Evolutionary conservation across 2,113 vertebrate genomes (phyloP), one percentile per base, ranked within the genome.

Genomic region (Brienomyrus brachyistius): DNA sequence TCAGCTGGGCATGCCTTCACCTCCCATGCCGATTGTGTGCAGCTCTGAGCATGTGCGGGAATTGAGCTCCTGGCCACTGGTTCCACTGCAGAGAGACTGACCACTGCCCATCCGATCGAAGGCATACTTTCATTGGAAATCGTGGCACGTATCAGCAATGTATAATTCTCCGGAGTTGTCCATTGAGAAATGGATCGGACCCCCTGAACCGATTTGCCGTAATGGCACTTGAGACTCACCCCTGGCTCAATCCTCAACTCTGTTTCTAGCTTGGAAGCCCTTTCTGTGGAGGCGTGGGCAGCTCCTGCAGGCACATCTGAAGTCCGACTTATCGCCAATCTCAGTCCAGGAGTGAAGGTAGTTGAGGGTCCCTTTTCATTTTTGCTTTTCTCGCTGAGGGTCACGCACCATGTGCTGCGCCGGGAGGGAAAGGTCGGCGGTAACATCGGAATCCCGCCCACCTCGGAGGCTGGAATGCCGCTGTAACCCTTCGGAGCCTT

Each of bases 251-350:
- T 88, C 92, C 94, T 94, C 93, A 92, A 91, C 56, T 87, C 59
- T 1, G 31, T 84, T 88, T 88, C 45, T 66, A 52, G 85, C 90
- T 59, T 89, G 90, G 89, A 90, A 47, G 62, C 21, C 62, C n/a
- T 31, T 70, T 70, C 27, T 70, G 62, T 3, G 77, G 91, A 90
- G 89, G 51, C 92, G 93, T 91, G 94, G 85, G 94, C 94, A 93
- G 92, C 82, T 90, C 90, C 91, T 91, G 88, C 88, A 59, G 91
- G 92, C 90, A 88, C 91, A 90, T 92, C 92, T 93, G 89, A 91
- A 92, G 90, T 91, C 90, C 50, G 91, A 91, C 91, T 93, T n/a
- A 90, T 88, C 50, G 40, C 51, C 35, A 4, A 50, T 45, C 51
- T 45, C 88, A 6, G 88, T 88, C 88, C 27, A 15, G 45, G 23